A percentile compares a stretch with the other conserved stretches of the same genome.
Conservation (phyloP, 2,888 invertebrate genomes). For the Thymelicus lineola region DNA sequence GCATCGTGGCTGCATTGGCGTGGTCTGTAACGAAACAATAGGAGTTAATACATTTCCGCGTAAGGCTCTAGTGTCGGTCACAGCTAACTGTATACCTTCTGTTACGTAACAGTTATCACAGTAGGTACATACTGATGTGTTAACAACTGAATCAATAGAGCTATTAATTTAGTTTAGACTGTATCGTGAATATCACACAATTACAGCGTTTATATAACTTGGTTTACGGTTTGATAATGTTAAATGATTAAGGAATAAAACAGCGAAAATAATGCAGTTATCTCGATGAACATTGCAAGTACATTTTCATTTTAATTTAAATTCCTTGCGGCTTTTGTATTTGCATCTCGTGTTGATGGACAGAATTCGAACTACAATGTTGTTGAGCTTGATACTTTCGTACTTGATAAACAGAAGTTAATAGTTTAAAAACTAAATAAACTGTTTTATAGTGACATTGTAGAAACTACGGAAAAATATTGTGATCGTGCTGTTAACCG, state of each 20-base stretch:
- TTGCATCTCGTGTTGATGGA: conserved; percentile 25
- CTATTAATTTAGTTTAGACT: conserved; percentile 14
- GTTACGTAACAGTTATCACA: conserved; percentile 31
- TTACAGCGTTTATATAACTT: not conserved
- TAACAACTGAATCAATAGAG: conserved; percentile 13
- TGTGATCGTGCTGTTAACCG: too few species aligned
- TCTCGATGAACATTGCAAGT: conserved; percentile 6
- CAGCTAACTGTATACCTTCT: conserved; percentile 27
- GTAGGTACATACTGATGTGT: not conserved
- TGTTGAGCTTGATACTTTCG: conserved; percentile 6
- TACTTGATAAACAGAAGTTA: too few species aligned
- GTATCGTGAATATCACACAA: not conserved
- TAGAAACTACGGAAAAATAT: too few species aligned
- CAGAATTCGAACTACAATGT: conserved; percentile 1
- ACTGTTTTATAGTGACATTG: too few species aligned
- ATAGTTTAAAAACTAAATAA: too few species aligned
- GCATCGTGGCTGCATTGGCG: conserved; percentile 77
- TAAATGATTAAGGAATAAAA: not conserved
- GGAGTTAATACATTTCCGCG: conserved; percentile 34
- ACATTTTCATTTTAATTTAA: conserved; percentile 22
- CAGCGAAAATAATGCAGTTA: conserved; percentile 3
- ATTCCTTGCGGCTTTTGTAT: conserved; percentile 22
- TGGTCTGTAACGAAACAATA: conserved; percentile 61
- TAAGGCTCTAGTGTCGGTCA: conserved; percentile 28
- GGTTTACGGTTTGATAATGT: not conserved